These are phyloP conservation scores for Temnothorax unifasciatus DNA, from an alignment of 2,888 invertebrate species.

Conservation along the genomic window DNA sequence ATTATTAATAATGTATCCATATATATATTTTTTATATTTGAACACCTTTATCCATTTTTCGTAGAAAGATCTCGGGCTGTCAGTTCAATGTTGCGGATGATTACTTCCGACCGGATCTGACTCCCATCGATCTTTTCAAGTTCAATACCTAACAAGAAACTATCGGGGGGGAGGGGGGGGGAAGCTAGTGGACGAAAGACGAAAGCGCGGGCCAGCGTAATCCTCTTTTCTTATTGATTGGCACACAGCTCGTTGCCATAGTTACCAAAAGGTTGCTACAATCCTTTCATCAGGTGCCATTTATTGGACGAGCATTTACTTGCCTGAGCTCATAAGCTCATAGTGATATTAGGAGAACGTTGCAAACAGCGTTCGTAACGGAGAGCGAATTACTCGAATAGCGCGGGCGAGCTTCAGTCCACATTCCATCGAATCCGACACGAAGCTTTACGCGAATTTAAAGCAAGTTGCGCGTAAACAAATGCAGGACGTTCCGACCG, in stretches of 20 bases:
- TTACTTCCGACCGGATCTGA: slow-evolving; percentile 17
- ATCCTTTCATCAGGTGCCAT: slow-evolving; percentile 67
- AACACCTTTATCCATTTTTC: not conserved
- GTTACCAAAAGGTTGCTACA: slow-evolving; percentile 65
- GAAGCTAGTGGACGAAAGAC: slow-evolving; percentile 16
- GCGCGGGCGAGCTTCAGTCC: not conserved
- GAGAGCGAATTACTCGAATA: slow-evolving; percentile 17
- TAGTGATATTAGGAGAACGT: slow-evolving; percentile 21
- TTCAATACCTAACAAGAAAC: slow-evolving; percentile 32
- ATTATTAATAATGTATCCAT: not conserved
- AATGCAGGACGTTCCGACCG: not conserved
- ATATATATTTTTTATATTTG: not conserved
- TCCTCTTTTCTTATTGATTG: slow-evolving; percentile 61
- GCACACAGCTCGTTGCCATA: slow-evolving; percentile 58
- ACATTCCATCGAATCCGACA: not conserved
- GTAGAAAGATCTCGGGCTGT: not conserved
- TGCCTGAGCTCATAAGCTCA: slow-evolving; percentile 35
- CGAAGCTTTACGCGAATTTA: not conserved
- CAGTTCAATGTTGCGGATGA: not conserved
- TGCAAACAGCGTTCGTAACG: slow-evolving; percentile 4
- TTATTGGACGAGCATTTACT: slow-evolving; percentile 64
- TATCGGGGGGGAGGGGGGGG: not conserved
- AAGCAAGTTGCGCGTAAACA: slow-evolving; percentile 20
- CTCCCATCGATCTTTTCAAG: slow-evolving; percentile 16
- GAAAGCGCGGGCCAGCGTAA: slow-evolving; percentile 14